phyloP scores from a whole-genome alignment of 2,113 vertebrate species.

The Todiramphus chloris region DNA sequence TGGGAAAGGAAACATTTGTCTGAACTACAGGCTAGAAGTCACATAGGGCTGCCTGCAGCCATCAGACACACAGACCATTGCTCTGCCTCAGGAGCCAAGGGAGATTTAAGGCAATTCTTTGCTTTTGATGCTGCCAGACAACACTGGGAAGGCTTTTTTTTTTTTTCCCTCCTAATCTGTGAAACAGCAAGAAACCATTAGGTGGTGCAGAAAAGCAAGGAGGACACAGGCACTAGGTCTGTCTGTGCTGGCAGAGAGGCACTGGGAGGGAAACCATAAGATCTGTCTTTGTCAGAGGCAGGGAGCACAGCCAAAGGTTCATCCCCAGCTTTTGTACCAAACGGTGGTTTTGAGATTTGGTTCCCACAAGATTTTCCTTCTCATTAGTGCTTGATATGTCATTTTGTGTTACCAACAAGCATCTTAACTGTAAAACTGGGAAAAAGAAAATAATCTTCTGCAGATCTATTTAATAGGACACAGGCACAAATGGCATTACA shows the following conservation, averaged over 20 bases:
- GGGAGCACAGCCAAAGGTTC: not conserved
- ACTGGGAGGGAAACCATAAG: not conserved
- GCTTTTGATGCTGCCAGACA: not conserved
- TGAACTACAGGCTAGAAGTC: not conserved
- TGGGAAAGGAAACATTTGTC: not conserved
- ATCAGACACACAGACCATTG: not conserved
- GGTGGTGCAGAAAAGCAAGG: conserved; percentile 9
- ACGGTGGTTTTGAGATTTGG: not conserved
- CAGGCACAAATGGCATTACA: not conserved
- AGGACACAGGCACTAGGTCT: not conserved
- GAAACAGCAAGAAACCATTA: not conserved
- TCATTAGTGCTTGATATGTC: not conserved
- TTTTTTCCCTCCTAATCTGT: not conserved
- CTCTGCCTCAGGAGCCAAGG: not conserved
- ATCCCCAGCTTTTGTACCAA: not conserved
- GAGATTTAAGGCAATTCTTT: not conserved
- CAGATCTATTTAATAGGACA: not conserved
- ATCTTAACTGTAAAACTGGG: not conserved
- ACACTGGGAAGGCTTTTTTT: not conserved
- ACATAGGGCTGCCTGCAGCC: not conserved
- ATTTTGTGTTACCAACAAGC: not conserved
- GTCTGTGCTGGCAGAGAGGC: not conserved
- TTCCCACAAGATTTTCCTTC: not conserved
- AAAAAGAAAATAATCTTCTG: not conserved
- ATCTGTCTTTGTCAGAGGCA: fast-evolving